phyloP scores from a whole-genome alignment of 2,113 vertebrate genomes.

The Epinephelus fuscoguttatus region DNA sequence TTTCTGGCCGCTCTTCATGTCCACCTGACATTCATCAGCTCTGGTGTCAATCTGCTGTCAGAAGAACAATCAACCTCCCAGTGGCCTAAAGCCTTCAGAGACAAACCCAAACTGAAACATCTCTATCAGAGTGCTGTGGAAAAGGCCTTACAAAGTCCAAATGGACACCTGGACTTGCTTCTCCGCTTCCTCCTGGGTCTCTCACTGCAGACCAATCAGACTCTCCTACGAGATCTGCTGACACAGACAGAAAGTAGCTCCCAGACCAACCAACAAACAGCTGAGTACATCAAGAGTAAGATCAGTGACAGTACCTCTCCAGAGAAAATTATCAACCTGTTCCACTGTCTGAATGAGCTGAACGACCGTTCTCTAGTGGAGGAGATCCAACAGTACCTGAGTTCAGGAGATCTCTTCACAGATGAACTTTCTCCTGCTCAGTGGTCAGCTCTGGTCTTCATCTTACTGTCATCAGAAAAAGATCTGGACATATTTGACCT shows the following conservation, averaged over 20 bases:
- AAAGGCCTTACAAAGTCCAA: neutral
- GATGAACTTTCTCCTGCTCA: too few species aligned
- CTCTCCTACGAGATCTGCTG: neutral
- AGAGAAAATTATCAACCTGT: neutral
- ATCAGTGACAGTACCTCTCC: neutral
- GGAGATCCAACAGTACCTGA: too few species aligned
- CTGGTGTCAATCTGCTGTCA: neutral
- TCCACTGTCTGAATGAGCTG: too few species aligned
- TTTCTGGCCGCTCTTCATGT: neutral
- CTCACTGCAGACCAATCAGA: too few species aligned
- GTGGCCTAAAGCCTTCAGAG: neutral
- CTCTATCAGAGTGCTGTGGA: neutral
- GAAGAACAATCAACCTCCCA: neutral
- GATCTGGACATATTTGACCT: too few species aligned
- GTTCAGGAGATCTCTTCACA: too few species aligned
- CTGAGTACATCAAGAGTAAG: constrained; percentile 3
- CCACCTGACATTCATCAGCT: neutral
- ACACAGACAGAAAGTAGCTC: neutral
- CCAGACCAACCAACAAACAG: neutral
- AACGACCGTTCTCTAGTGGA: too few species aligned
- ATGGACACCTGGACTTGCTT: constrained; percentile 14
- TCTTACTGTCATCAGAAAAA: too few species aligned
- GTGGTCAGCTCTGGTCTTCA: too few species aligned
- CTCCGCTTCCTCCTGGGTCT: constrained; percentile 10
- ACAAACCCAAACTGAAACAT: too few species aligned